phyloP scores from a whole-genome alignment of 2,113 vertebrate genomes.

The Bujurquina vittata region DNA sequence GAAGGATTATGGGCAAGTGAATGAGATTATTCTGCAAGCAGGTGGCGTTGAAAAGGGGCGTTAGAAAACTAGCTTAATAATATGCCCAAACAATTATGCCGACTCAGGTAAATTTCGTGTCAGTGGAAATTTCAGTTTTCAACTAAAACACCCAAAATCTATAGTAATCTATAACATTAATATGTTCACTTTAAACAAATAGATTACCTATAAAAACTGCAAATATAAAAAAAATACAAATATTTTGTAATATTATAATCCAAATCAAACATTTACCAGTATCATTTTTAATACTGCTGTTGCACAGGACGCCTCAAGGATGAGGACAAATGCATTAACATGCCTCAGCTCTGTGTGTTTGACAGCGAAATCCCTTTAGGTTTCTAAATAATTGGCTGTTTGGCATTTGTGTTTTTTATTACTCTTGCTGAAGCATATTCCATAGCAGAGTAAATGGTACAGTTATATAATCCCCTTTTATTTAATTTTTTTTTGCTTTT shows the following conservation, averaged over 20 bases:
- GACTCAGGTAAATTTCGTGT: neutral
- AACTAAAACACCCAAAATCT: neutral
- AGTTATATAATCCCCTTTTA: slow-evolving; percentile 46
- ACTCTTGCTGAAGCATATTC: slow-evolving; percentile 46
- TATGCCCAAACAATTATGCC: neutral
- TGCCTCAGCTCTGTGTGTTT: slow-evolving; percentile 26
- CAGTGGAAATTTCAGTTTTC: neutral
- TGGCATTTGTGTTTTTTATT: slow-evolving; percentile 67
- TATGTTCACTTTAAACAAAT: neutral
- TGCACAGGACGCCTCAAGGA: slow-evolving; percentile 6
- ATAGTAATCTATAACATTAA: neutral
- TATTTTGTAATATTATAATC: neutral
- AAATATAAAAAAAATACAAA: neutral
- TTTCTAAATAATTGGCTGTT: slow-evolving; percentile 76
- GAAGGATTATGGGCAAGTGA: neutral
- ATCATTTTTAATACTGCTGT: slow-evolving; percentile 1
- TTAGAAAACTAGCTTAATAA: neutral
- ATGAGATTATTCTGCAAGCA: neutral
- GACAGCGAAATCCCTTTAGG: slow-evolving; percentile 61
- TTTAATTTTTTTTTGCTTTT: neutral
- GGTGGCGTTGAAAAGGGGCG: slow-evolving; percentile 2
- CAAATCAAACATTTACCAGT: neutral
- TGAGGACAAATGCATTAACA: slow-evolving; percentile 2
- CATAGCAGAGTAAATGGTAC: slow-evolving; percentile 36
- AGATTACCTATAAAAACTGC: neutral